These are phyloP conservation scores for Xiphophorus birchmanni DNA, from an alignment of 2,797 vertebrate genomes.

Conservation along the genomic window DNA sequence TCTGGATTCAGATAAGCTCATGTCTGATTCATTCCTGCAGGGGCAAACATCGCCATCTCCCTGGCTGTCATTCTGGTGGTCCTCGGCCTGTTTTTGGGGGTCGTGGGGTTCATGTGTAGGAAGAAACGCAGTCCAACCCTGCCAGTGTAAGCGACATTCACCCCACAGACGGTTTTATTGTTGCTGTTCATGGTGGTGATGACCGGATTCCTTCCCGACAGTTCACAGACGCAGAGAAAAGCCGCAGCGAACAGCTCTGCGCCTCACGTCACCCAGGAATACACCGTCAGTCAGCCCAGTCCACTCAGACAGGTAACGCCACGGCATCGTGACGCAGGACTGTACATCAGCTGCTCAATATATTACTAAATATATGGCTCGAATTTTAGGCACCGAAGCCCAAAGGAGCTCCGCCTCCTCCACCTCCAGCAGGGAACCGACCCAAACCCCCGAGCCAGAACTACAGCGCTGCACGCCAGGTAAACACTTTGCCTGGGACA, in stretches of 20 bases:
- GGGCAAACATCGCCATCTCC: conserved; percentile 25
- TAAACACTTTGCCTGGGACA: conserved; percentile 31
- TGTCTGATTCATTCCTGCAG: conserved; percentile 32
- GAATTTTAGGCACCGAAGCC: conserved; percentile 59
- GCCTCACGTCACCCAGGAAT: background rate
- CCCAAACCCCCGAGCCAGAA: conserved; percentile 44
- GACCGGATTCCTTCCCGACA: conserved; percentile 24
- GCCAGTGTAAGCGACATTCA: conserved; percentile 50
- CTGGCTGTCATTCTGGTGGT: conserved; percentile 50
- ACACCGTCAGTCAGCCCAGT: background rate
- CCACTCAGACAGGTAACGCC: conserved; percentile 41
- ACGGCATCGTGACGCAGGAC: background rate
- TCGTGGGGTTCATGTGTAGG: conserved; percentile 55
- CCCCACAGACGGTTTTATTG: background rate
- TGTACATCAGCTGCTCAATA: background rate
- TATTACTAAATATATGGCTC: conserved; percentile 3
- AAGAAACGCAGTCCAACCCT: conserved; percentile 46
- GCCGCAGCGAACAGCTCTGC: conserved; percentile 5
- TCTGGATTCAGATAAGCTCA: background rate
- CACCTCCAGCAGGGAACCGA: conserved; percentile 64
- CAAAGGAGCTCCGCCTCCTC: conserved; percentile 71
- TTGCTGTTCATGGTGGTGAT: background rate
- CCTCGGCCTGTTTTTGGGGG: conserved; percentile 46
- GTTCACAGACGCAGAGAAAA: conserved; percentile 46
- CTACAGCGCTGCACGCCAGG: conserved; percentile 72